Base-by-base conservation (phyloP, 2,113 vertebrate species). In the Ophthalmolycus amberensis region DNA sequence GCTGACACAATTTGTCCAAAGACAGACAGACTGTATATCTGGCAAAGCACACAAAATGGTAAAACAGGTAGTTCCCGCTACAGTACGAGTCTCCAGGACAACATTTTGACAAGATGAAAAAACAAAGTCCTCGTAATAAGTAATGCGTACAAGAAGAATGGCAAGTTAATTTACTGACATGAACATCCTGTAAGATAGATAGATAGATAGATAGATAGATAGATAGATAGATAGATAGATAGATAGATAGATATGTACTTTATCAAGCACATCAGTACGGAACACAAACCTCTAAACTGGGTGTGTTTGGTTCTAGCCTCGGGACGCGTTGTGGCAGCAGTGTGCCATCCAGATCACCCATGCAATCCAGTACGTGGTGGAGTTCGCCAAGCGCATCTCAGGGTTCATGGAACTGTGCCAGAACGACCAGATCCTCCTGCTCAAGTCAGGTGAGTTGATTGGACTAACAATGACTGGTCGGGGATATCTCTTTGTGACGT, bases 361-460 rank as follows among this genome's bases (percentile, higher is more conserved):
- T 5, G 97, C 98, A 58, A 99, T 99, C 93, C 98, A 99, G 91
- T 99, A 99, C 0, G 98, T 99, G 88, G 98, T 99, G 66, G 98
- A 99, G 94, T 99, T 99, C 71, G 98, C 98, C 56, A 99, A 99
- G 95, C 96, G 97, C 88, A 99, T 99, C 94, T 97, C 97, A 64
- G 98, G 98, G 84, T 99, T 99, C 95, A 99, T 99, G 98, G 98
- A 99, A 82, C 96, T 99, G 88, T 99, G 98, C 95, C 98, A 99
- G 92, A 99, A 99, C 25, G 98, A 99, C 94, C 98, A 99, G 92
- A 99, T 99, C 92, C 96, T 99, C 15, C 97, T 99, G 82, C 97
- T 99, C 82, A 99, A 99, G 93, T 99, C 98, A 97, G 98, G 98
- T 99, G 84, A 94, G 96, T 85, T 38, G 14, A 69, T 3, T 15